Evolutionary conservation across 2,113 vertebrate species (phyloP), one percentile per base, ranked within the genome.

Genomic region (Edolisoma coerulescens): DNA sequence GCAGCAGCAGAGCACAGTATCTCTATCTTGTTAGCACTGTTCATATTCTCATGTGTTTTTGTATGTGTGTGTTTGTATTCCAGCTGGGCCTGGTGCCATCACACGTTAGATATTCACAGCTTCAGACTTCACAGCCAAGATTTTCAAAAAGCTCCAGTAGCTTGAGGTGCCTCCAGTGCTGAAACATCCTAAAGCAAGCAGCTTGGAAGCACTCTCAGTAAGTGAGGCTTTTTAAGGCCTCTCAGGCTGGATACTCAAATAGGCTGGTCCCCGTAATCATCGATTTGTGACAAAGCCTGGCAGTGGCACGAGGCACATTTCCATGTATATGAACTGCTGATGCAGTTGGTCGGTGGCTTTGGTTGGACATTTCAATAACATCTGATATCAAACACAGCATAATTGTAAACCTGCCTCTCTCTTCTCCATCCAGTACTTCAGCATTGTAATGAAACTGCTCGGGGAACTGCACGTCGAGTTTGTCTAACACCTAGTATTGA

Each of bases 31-130:
- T 96, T 81, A 96, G 68, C 73, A 68, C 69, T 49, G 35, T 27
- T 90, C 88, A 10, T 42, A 53, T 17, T 54, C 76, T 80, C 80
- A 3, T 39, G 85, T 49, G 95, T 0, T 41, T 85, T 21, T 41
- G 39, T 67, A 3, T 44, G 73, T 53, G 64, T 59, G 84, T 84
- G 68, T 81, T 63, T 84, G 75, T 63, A 20, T 64, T 93, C 85
- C 90, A 90, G 86, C 85, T 86, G 85, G 85, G 92, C 76, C 88
- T 64, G 3, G 5, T 84, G 93, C 93, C 93, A 95, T 74, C 90
- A 26, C 35, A 7, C 19, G 88, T 85, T 90, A 90, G 5, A 70
- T 41, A 93, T 90, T 95, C 95, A 90, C 93, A 81, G 90, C 84
- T 87, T 57, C 78, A 54, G 45, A 57, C 70, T 67, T 88, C 37